A percentile compares a stretch with the other conserved stretches of the same genome.
These are phyloP conservation scores for Lamellibrachia columna DNA, from an alignment of 2,888 invertebrate species.

Conservation along the genomic window DNA sequence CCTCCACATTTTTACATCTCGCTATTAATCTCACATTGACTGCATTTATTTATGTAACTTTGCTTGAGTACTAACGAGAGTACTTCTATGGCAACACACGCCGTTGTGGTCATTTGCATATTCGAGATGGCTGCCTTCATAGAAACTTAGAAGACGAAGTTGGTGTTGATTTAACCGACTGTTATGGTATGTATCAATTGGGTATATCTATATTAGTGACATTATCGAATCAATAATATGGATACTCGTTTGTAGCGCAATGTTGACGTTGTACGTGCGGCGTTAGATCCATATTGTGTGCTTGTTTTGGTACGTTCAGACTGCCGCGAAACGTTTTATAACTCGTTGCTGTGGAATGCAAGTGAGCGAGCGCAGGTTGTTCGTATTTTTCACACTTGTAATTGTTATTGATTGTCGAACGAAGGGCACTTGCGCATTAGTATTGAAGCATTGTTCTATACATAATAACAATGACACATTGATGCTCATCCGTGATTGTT, in stretches of 20 bases:
- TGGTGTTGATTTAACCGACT: slow-evolving; percentile 3
- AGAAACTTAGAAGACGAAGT: neutral
- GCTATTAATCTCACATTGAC: neutral
- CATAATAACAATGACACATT: neutral
- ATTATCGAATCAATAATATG: neutral
- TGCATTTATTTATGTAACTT: neutral
- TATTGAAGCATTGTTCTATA: neutral
- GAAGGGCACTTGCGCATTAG: neutral
- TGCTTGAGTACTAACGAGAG: neutral
- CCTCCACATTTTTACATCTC: neutral
- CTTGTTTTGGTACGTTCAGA: neutral
- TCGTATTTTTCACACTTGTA: neutral
- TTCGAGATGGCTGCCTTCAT: slow-evolving; percentile 9
- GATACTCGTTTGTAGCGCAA: neutral
- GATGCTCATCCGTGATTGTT: neutral
- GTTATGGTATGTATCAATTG: slow-evolving; percentile 9
- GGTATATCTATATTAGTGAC: neutral
- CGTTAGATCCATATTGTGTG: neutral
- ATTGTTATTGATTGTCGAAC: neutral
- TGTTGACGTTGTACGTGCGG: neutral
- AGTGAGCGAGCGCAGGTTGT: neutral
- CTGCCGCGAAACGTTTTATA: neutral
- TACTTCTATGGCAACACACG: slow-evolving; percentile 10
- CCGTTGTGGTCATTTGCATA: slow-evolving; percentile 16
- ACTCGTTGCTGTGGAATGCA: slow-evolving; percentile 3